Percentiles rank a stretch among this genome's conserved stretches.
These are phyloP conservation scores for Bradysia coprophila DNA, from an alignment of 1,140 invertebrate species.

Conservation along the genomic window DNA sequence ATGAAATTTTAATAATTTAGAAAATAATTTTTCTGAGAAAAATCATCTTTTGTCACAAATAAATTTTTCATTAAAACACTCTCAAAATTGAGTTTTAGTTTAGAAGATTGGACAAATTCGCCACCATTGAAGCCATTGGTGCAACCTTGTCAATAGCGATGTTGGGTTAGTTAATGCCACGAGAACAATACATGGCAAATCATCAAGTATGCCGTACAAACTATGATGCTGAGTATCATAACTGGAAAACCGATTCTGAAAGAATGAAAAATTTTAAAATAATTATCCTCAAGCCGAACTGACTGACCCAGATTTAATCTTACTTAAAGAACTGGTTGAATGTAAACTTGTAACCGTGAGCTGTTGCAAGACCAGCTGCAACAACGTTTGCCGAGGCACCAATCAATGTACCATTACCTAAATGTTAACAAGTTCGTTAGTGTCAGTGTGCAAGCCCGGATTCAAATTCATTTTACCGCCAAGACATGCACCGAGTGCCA, in stretches of 20 bases:
- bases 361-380: conserved; percentile 66
- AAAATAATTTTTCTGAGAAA: too few species aligned
- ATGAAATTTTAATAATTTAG: too few species aligned
- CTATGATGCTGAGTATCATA: conserved; percentile 44
- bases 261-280: conserved; percentile 11
- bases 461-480: conserved; percentile 35
- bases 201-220: conserved; percentile 45
- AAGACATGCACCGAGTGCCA: conserved; percentile 60
- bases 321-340: conserved; percentile 61
- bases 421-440: conserved; percentile 5
- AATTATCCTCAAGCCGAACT: not conserved
- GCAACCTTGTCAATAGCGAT: too few species aligned
- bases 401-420: conserved; percentile 63
- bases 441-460: not conserved
- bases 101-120: too few species aligned
- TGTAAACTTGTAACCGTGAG: conserved; percentile 61
- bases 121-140: too few species aligned
- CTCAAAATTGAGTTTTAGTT: too few species aligned
- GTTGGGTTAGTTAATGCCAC: conserved; percentile 34
- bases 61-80: too few species aligned
- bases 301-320: not conserved
- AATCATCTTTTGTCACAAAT: too few species aligned
- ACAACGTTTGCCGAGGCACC: conserved; percentile 68
- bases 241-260: conserved; percentile 57
- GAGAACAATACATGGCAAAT: conserved; percentile 42